Base-by-base conservation (phyloP, 2,113 vertebrate genomes). In the Pluvialis apricaria region DNA sequence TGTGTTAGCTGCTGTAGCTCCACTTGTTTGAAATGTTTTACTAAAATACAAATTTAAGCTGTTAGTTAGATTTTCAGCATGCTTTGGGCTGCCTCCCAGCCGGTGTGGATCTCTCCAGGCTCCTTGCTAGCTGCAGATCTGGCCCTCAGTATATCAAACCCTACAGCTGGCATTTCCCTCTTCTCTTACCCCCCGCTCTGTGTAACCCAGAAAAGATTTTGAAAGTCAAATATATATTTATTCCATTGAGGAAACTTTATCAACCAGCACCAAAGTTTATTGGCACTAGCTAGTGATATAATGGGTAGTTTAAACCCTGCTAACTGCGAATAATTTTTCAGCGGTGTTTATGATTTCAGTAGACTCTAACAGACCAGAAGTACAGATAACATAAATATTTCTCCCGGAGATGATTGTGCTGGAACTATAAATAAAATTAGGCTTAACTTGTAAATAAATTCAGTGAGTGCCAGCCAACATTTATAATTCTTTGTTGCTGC, bases 281-380 rank as follows among this genome's bases (percentile, higher is more conserved):
- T 97, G 97, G 97, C 96, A 96, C 96, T 97, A 90, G 94, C 96
- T 97, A 92, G 97, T 98, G 98, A 98, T 98, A 98, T 98, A 98
- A 98, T 98, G 92, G 97, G 97, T 97, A 98, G 97, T 98, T 98
- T 98, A 98, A 98, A 97, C 96, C 97, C 96, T 97, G 95, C 97
- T 98, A 98, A 98, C 97, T 97, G 98, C 88, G 88, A 98, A 98
- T 98, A 98, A 98, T 98, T 98, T 98, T 98, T 98, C 97, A 97
- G 95, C 36, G 1, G 90, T 97, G 97, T 98, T 98, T 98, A 98
- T 97, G 98, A 97, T 98, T 97, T 86, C 95, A 78, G 95, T 86
- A 97, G 97, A 93, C 93, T 95, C 97, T 98, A 97, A 97, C 97
- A 96, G 97, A 95, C 97, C 97, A 98, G 96, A 97, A 97, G 95